These are phyloP conservation scores for Lophius piscatorius DNA, from an alignment of 2,113 vertebrate species.

Conservation along the genomic window DNA sequence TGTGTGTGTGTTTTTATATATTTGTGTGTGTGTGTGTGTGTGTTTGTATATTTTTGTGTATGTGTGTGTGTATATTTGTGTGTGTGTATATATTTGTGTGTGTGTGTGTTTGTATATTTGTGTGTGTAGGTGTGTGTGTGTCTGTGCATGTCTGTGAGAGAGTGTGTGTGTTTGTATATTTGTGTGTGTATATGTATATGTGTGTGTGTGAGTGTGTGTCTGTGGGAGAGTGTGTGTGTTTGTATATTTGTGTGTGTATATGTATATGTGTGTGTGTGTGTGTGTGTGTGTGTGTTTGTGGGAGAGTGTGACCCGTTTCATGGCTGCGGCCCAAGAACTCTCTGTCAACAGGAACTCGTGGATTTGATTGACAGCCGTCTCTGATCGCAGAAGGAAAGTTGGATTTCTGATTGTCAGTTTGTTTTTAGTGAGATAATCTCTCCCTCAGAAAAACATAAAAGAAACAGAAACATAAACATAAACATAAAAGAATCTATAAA, in stretches of 20 bases:
- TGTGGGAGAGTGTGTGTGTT: not conserved
- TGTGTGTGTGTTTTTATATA: not conserved
- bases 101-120: constrained; percentile 1
- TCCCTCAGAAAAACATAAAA: constrained; percentile 26
- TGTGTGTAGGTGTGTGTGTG: constrained; percentile 12
- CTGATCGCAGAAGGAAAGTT: constrained; percentile 73
- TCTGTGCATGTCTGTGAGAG: no score
- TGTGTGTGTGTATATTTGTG: constrained; percentile 1
- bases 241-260: constrained; percentile 12
- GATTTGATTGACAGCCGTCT: constrained; percentile 63
- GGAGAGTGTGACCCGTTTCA: constrained; percentile 51
- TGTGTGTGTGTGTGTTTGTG: constrained; percentile 1
- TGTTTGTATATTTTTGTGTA: constrained; percentile 22
- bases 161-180: constrained; percentile 9
- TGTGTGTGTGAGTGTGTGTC: constrained; percentile 12
- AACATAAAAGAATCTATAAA: not conserved
- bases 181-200: constrained; percentile 9
- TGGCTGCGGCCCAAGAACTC: constrained; percentile 63
- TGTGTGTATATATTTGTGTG: constrained; percentile 38
- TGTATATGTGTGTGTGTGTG: constrained; percentile 27
- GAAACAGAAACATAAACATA: no score
- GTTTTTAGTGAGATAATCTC: constrained; percentile 27
- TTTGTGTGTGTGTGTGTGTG: constrained; percentile 37
- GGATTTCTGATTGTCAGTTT: constrained; percentile 65
- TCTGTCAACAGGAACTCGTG: constrained; percentile 82